Base-by-base conservation (phyloP, 1,140 invertebrate species). In the Cydia pomonella region DNA sequence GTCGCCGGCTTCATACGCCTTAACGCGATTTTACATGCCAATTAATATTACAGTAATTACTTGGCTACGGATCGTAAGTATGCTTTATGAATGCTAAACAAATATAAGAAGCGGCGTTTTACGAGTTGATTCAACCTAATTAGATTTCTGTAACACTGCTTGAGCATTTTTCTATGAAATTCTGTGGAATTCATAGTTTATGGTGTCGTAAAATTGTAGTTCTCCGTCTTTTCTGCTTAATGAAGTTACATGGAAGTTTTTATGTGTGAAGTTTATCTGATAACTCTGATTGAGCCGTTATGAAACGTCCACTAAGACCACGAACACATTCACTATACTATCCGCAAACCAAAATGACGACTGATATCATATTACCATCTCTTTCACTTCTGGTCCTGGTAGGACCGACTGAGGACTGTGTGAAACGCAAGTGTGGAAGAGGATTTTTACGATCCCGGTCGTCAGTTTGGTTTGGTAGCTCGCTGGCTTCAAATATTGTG, bases 41-140 rank as follows among this genome's bases (percentile, higher is more conserved):
- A 59, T 59, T 59, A 59, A 59, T 59, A 59, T 59, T 59, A 59
- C 53, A 23, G 4, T 59, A 59, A 59, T 59, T 59, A 59, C 53
- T 59, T 59, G 18, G 53, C 53, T 23, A 59, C 53, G 53, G 53
- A 23, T 23, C 53, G 53, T 59, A 59, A 23, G 21, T 23, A 59
- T 53, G 50, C n/a, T 53, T 53, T 23, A 59, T 21, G 50, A 59
- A 59, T 59, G 53, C 53, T 23, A 59, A 59, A n/a, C 53, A 59
- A 59, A 59, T 59, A 23, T 23, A 23, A 53, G 50, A 53, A 21
- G 53, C 2, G n/a, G 16, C n/a, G 3, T 12, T 59, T 59, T 10
- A 59, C 53, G 50, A 53, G 50, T 53, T 53, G 44, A 47, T n/a
- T 47, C 9, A 44, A 59, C 53, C 53, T 59, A 59, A 23, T 53